Evolutionary conservation across 2,888 invertebrate species (phyloP).

Genomic region (Eupithecia abbreviata): DNA sequence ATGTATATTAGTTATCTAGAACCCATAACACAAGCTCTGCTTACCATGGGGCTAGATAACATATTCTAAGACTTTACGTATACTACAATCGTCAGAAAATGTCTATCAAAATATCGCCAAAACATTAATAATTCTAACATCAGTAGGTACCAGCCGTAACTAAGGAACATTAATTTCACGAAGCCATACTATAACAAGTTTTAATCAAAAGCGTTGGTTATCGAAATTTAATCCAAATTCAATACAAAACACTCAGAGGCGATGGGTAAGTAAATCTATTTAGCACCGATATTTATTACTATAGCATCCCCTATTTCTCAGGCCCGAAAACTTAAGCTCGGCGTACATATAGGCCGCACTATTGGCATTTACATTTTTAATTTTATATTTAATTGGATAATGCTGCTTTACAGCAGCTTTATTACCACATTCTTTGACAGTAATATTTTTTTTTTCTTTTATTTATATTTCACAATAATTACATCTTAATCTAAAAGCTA

Average conservation of each 20-base stretch:
- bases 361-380: too few relatives aligned
- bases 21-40: too few relatives aligned
- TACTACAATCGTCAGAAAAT: not conserved
- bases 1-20: too few relatives aligned
- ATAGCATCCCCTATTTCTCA: slow-evolving; percentile 30
- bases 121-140: not conserved
- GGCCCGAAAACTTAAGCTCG: slow-evolving; percentile 28
- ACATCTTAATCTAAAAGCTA: too few relatives aligned
- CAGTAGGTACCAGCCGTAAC: not conserved
- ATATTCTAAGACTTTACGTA: too few relatives aligned
- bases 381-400: too few relatives aligned
- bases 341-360: not conserved
- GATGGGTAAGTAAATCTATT: slow-evolving; percentile 34
- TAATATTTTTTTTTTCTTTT: too few relatives aligned
- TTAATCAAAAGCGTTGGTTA: slow-evolving; percentile 9
- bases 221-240: slow-evolving; percentile 32
- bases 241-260: slow-evolving; percentile 26
- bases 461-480: too few relatives aligned
- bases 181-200: not conserved
- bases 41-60: too few relatives aligned
- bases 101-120: not conserved
- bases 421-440: too few relatives aligned
- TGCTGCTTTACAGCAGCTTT: too few relatives aligned
- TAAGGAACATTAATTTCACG: not conserved
- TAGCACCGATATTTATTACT: slow-evolving; percentile 34